Evolutionary conservation across 2,113 vertebrate genomes (phyloP), one percentile per base, ranked within the genome.

Genomic region (Sciurus niger): DNA sequence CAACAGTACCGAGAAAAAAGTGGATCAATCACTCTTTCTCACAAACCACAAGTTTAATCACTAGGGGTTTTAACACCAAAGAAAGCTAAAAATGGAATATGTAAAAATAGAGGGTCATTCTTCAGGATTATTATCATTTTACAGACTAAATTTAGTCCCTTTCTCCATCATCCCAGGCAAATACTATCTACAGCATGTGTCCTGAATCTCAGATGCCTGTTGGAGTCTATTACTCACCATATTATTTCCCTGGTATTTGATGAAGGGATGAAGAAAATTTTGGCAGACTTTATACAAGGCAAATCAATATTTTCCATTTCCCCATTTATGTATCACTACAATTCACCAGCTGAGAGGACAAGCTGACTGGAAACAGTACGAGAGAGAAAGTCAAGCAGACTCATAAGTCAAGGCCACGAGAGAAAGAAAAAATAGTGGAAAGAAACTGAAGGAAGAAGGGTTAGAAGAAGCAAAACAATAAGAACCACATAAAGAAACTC

Each of bases 251-350:
- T 77, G 40, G 63, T 84, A 84, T 83, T 86, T 94, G 89, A 90
- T 68, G 60, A 65, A 78, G 10, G 3, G 5, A 73, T 51, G 58
- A 96, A 97, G 76, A 95, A 83, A 90, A 89, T 73, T 94, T 96
- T 96, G 94, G 79, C 91, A 95, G 89, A 51, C 55, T 97, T 91
- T 76, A 43, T 55, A 87, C 65, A 91, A 86, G 53, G 25, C 32
- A 89, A 96, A 90, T 97, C 93, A 67, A 92, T 97, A 95, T 73
- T 96, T 96, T 96, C 78, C 76, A 92, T 96, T 96, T 95, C 88
- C 58, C 28, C 53, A 46, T 93, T 93, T 94, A 94, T 65, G 90
- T 60, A 43, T 65, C 60, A 73, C 84, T 78, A 94, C 92, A 96
- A 88, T 78, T 97, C 92, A 97, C 84, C 80, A 58, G 88, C 67